A percentile compares a stretch with the other conserved stretches of the same genome.
These are phyloP conservation scores for Bombus breviceps DNA, from an alignment of 1,140 invertebrate genomes.

Conservation along the genomic window DNA sequence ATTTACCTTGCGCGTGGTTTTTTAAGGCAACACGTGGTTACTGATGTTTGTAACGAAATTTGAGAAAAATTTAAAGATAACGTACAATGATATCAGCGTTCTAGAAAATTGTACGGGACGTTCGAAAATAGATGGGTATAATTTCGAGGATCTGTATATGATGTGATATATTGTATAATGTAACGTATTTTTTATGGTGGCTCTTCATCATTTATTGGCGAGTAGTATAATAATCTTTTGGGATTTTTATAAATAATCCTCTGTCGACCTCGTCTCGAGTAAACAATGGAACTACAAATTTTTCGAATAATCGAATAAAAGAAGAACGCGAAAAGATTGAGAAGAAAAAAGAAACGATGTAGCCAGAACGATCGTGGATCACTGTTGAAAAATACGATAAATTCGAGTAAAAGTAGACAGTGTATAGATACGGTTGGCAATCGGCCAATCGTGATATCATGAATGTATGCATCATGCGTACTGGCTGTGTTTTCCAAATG, in stretches of 20 bases:
- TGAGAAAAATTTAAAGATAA: background rate
- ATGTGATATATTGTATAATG: too few relatives aligned
- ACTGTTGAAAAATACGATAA: conserved; percentile 30
- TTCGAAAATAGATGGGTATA: too few relatives aligned
- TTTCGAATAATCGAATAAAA: background rate
- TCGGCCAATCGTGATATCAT: conserved; percentile 57
- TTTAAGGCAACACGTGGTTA: too few relatives aligned
- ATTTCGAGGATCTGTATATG: too few relatives aligned
- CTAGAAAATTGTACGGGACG: too few relatives aligned
- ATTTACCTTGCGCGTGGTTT: too few relatives aligned
- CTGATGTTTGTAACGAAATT: background rate
- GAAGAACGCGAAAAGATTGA: background rate
- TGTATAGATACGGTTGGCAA: conserved; percentile 37
- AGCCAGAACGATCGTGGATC: background rate
- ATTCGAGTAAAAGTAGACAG: conserved; percentile 35
- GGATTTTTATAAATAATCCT: background rate
- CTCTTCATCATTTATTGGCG: too few relatives aligned
- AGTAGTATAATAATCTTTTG: too few relatives aligned
- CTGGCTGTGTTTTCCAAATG: conserved; percentile 34
- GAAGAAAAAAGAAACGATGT: conserved; percentile 13
- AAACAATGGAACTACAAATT: background rate
- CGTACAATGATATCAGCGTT: too few relatives aligned
- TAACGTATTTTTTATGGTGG: too few relatives aligned
- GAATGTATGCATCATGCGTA: conserved; percentile 49
- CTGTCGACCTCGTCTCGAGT: background rate